Conservation (phyloP, 2,113 vertebrate genomes). For the Dipodomys spectabilis region DNA sequence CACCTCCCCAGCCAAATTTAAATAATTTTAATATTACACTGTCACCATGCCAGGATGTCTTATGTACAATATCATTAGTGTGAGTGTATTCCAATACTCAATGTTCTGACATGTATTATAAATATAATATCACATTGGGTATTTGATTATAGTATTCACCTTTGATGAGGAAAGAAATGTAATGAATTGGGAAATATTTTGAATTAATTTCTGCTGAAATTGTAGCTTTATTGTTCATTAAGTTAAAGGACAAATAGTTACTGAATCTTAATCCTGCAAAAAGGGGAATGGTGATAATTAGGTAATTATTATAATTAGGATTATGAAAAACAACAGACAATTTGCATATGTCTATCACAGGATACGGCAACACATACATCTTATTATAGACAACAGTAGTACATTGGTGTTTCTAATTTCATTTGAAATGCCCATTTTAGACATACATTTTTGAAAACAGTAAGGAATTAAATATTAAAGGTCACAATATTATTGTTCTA, state of each 20-base stretch:
- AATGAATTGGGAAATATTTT: neutral
- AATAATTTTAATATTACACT: neutral
- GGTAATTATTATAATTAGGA: neutral
- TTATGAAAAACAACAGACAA: neutral
- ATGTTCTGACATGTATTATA: neutral
- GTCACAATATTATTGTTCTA: neutral
- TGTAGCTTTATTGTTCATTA: neutral
- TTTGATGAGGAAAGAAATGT: neutral
- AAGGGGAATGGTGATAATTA: neutral
- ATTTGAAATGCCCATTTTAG: neutral
- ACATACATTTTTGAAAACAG: neutral
- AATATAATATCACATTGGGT: neutral
- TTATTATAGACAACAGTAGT: neutral
- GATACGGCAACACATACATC: neutral
- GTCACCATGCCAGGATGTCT: neutral
- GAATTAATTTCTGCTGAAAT: neutral
- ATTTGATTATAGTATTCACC: neutral
- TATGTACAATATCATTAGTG: neutral
- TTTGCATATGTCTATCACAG: neutral
- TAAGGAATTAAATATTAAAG: neutral
- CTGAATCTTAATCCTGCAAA: neutral
- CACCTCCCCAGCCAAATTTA: too few relatives aligned
- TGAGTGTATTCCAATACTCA: neutral
- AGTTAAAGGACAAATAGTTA: neutral
- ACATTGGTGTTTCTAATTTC: neutral